Evolutionary conservation across 2,888 invertebrate genomes (phyloP), one percentile per base, ranked within the genome.

Genomic region (Bedellia somnulentella): DNA sequence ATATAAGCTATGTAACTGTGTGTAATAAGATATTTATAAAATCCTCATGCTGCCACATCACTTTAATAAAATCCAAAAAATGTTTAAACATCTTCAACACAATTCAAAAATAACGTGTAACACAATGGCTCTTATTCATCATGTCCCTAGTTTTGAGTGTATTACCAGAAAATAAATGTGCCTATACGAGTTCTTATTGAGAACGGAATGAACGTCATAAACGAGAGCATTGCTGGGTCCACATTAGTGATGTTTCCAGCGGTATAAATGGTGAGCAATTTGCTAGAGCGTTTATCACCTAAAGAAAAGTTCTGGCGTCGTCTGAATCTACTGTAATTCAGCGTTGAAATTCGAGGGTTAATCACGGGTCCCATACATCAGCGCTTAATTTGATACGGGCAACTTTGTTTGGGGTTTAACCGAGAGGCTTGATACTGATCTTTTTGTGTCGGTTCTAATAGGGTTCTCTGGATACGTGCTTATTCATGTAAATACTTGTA

Each of bases 251-350:
- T 55, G 57, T 54, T 64, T 53, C 50, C 60, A 53, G 48, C 52
- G 48, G 56, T 53, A 66, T 63, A 67, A 70, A 67, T 68, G n/a
- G 68, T 56, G 54, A 53, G 66, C 59, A 66, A 70, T 70, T 68
- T 70, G 64, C 52, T 63, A 60, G 57, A 58, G 46, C 67, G 66
- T 68, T 67, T 66, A 68, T 70, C 68, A 68, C 67, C 57, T 58
- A 66, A 66, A 68, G 66, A 70, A 71, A 70, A 66, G 67, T 68
- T 66, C 60, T 52, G 57, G 57, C 53, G 63, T 60, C 62, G 60
- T 54, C 52, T 56, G 53, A 52, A 62, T 63, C 64, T 58, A 63
- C 50, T 53, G 63, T 60, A 66, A 67, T 66, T 64, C 56, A 42
- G 46, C 48, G 44, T 48, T 51, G 52, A 59, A 60, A 55, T 58